Evolutionary conservation across 2,113 vertebrate species (phyloP).

Genomic region (Mustelus asterias): DNA sequence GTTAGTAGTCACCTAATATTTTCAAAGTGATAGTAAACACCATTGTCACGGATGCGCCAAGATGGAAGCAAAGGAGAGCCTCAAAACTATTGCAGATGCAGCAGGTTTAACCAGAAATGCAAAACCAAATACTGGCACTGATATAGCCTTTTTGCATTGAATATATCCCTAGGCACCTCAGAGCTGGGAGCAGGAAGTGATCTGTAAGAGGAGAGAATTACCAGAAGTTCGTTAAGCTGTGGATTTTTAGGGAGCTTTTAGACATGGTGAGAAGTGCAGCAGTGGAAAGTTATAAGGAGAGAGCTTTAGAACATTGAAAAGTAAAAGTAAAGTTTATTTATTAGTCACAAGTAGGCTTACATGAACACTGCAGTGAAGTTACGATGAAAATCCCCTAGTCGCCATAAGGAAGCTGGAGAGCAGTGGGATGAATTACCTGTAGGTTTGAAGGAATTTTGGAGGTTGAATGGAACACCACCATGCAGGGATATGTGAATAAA

Average conservation of each 20-base stretch:
- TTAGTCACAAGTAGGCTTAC: too few species aligned
- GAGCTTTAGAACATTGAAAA: not conserved
- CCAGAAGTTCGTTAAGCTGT: not conserved
- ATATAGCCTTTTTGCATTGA: not conserved
- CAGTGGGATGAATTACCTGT: too few species aligned
- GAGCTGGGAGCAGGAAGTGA: not conserved
- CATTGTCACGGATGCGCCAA: not conserved
- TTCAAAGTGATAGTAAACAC: not conserved
- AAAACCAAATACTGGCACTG: not conserved
- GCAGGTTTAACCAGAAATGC: not conserved
- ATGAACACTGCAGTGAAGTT: too few species aligned
- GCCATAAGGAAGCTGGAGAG: too few species aligned
- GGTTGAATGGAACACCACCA: too few species aligned
- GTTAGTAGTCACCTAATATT: not conserved
- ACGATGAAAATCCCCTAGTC: too few species aligned
- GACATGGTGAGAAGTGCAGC: not conserved
- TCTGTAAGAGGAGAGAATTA: not conserved
- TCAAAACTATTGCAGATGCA: not conserved
- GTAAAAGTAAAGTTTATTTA: too few species aligned
- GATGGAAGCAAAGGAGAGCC: not conserved
- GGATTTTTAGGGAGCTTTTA: not conserved
- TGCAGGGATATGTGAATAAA: too few species aligned
- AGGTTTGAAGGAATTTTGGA: too few species aligned
- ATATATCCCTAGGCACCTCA: not conserved
- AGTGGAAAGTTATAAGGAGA: not conserved